Conservation (phyloP, 2,888 invertebrate genomes). For the Harpagoxenus sublaevis region DNA sequence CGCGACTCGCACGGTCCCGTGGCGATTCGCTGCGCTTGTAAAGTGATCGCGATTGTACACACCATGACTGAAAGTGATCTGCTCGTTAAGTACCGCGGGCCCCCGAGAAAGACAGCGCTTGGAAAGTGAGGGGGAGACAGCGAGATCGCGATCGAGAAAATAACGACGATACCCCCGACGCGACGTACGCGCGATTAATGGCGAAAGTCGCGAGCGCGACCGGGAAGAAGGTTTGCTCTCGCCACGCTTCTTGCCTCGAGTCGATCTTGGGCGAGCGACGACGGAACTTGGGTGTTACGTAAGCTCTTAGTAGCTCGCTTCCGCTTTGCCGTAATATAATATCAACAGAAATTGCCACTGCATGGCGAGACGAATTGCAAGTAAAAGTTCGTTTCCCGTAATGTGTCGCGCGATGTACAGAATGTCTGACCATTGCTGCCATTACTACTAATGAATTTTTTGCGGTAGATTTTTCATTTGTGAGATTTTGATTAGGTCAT, state of each 20-base stretch:
- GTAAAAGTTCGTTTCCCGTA: conserved; percentile 13
- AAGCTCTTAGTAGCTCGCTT: conserved; percentile 47
- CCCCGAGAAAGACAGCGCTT: conserved; percentile 63
- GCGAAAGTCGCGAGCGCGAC: conserved; percentile 53
- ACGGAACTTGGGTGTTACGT: conserved; percentile 37
- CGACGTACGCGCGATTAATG: conserved; percentile 68
- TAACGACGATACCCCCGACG: conserved; percentile 65
- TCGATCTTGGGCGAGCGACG: conserved; percentile 24
- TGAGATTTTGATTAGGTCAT: neutral
- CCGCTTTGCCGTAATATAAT: conserved; percentile 27
- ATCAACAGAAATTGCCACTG: conserved; percentile 3
- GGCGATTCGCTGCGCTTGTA: conserved; percentile 61
- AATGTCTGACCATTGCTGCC: neutral
- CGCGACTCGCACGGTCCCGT: conserved; percentile 49
- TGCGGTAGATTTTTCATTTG: neutral
- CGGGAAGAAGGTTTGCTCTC: conserved; percentile 40
- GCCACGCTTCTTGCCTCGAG: conserved; percentile 31
- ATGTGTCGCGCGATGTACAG: neutral
- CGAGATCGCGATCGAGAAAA: conserved; percentile 67
- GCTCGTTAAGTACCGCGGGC: conserved; percentile 72
- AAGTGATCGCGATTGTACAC: conserved; percentile 67
- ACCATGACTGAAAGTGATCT: conserved; percentile 72
- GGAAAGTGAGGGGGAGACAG: conserved; percentile 63
- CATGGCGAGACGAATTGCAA: conserved; percentile 7
- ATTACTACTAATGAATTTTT: neutral